Percentiles rank a stretch among this genome's conserved stretches.
phyloP scores from a whole-genome alignment of 92 coral and sea anemone genomes.

The Heliopora coerulea region DNA sequence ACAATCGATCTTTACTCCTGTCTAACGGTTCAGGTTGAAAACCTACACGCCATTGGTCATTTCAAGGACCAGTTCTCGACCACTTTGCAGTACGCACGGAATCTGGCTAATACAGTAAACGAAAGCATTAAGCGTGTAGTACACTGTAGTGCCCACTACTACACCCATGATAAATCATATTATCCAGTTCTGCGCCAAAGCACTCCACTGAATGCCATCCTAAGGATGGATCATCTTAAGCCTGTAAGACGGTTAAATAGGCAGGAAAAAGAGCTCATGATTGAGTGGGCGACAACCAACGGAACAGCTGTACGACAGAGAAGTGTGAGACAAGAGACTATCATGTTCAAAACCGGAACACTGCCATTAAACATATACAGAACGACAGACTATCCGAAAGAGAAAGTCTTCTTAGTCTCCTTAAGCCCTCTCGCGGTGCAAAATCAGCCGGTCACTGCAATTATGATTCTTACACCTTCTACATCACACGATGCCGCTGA shows the following conservation, averaged over 20 bases:
- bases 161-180: constrained; percentile 45
- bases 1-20: constrained; percentile 42
- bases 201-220: constrained; percentile 45
- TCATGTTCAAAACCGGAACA: constrained; percentile 56
- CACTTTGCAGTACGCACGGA: constrained; percentile 35
- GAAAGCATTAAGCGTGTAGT: constrained; percentile 38
- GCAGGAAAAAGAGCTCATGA: constrained; percentile 42
- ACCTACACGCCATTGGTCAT: constrained; percentile 50
- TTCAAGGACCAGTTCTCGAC: constrained; percentile 50
- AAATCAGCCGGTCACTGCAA: not conserved
- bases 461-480: constrained; percentile 14
- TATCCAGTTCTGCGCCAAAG: constrained; percentile 50
- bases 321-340: constrained; percentile 55
- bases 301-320: constrained; percentile 52
- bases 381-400: constrained; percentile 43
- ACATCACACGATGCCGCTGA: constrained; percentile 6
- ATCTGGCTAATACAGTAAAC: constrained; percentile 36
- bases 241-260: constrained; percentile 21
- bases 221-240: constrained; percentile 44
- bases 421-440: constrained; percentile 3
- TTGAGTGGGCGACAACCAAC: constrained; percentile 52
- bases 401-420: constrained; percentile 2
- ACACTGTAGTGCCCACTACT: constrained; percentile 44
- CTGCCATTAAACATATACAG: constrained; percentile 57
- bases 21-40: constrained; percentile 51